A percentile compares a stretch with the other conserved stretches of the same genome.
Conservation (phyloP, 2,797 vertebrate species). For the Thripadectes ignobilis region DNA sequence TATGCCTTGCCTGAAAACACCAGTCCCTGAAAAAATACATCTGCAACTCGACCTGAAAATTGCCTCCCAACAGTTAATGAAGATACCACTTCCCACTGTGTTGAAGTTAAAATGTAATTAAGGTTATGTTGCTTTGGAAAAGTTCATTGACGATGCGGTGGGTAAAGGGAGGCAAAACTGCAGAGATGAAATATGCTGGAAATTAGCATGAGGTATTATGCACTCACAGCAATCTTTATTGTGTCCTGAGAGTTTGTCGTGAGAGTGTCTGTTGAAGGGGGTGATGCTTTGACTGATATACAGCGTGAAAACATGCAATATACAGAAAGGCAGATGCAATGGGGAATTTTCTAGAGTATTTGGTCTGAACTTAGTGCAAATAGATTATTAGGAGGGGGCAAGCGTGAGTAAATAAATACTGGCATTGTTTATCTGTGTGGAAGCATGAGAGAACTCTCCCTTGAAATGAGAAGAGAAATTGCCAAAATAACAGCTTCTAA, state of each 20-base stretch:
- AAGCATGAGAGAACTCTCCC: not conserved
- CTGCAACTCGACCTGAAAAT: constrained; percentile 4
- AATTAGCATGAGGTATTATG: constrained; percentile 18
- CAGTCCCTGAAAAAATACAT: not conserved
- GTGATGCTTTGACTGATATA: not conserved
- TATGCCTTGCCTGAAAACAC: not conserved
- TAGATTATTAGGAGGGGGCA: not conserved
- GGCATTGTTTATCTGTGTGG: not conserved
- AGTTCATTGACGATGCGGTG: not conserved
- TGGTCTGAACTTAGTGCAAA: constrained; percentile 25
- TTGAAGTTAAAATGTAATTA: constrained; percentile 22
- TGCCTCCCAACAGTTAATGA: not conserved
- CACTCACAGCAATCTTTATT: not conserved
- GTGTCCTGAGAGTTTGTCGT: not conserved
- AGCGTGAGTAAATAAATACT: not conserved
- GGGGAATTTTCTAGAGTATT: constrained; percentile 41
- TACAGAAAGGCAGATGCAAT: not conserved
- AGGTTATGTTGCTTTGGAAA: not conserved
- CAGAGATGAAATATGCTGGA: not conserved
- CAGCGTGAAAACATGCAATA: constrained; percentile 13
- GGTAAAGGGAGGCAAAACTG: not conserved
- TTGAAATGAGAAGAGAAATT: not conserved
- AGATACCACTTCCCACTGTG: not conserved
- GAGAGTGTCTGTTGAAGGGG: not conserved
- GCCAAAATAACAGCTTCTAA: not conserved